Evolutionary conservation across 2,888 invertebrate species (phyloP).

Genomic region (Thysanoteuthis rhombus): DNA sequence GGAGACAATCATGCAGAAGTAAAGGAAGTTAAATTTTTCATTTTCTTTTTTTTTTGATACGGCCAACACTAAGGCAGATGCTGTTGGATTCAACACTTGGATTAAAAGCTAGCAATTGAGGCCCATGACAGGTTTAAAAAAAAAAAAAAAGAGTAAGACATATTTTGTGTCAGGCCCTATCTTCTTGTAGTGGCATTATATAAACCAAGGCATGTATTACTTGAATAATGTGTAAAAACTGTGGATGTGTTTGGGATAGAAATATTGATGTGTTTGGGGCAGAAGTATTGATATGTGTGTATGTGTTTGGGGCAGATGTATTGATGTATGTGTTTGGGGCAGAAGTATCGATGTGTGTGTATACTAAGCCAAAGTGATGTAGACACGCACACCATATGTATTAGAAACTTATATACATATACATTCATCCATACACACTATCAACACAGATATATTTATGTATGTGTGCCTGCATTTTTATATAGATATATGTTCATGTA

Average conservation of each 20-base stretch:
- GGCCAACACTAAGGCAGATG: constrained; percentile 28
- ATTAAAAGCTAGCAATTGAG: constrained; percentile 29
- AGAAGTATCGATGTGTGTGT: neutral
- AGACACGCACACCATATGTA: neutral
- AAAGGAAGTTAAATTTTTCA: neutral
- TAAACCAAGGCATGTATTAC: constrained; percentile 27
- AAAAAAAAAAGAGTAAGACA: neutral
- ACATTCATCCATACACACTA: neutral
- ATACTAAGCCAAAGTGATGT: neutral
- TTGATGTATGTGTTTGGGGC: neutral
- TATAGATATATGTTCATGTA: neutral
- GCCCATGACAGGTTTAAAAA: neutral
- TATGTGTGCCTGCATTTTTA: neutral
- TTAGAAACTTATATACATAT: constrained; percentile 12
- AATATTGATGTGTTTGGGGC: neutral
- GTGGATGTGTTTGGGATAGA: neutral
- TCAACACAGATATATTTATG: neutral
- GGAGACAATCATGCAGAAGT: constrained; percentile 15
- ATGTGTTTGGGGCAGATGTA: neutral
- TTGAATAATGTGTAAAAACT: constrained; percentile 17
- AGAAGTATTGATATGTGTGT: neutral
- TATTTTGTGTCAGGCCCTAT: neutral
- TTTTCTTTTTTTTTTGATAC: neutral
- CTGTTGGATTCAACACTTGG: constrained; percentile 29
- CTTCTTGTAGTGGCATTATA: neutral